phyloP scores from a whole-genome alignment of 2,888 invertebrate species.

The Idaea dimidiata region DNA sequence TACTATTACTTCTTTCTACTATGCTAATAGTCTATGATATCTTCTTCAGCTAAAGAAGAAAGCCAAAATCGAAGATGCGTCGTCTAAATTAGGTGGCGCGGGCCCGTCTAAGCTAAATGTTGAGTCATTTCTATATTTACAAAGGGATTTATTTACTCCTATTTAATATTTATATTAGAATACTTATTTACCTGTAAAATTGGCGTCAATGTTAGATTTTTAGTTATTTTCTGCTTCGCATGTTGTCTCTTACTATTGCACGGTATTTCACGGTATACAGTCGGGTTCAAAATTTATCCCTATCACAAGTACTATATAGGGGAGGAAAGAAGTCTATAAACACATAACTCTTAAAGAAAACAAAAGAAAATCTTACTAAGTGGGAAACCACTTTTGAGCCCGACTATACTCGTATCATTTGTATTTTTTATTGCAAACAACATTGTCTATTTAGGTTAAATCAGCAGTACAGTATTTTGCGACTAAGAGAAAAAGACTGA shows the following conservation, averaged over 20 bases:
- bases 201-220: conserved; percentile 9
- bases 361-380: no score
- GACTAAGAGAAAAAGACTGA: no score
- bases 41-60: conserved; percentile 72
- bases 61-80: conserved; percentile 55
- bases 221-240: conserved; percentile 12
- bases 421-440: conserved; percentile 14
- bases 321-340: no score
- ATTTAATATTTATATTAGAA: no score
- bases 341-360: no score
- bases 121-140: conserved; percentile 59
- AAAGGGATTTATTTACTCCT: conserved; percentile 13
- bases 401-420: background rate
- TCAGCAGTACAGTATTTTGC: no score
- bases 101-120: conserved; percentile 66
- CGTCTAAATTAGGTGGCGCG: conserved; percentile 47
- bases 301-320: no score
- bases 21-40: conserved; percentile 37
- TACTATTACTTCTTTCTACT: background rate
- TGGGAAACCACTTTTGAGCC: no score
- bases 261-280: background rate
- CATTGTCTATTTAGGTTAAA: conserved; percentile 10
- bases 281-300: no score
- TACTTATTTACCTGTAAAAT: background rate
- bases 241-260: conserved; percentile 10